Conservation (phyloP, 2,797 vertebrate genomes). For the Allenopithecus nigroviridis region DNA sequence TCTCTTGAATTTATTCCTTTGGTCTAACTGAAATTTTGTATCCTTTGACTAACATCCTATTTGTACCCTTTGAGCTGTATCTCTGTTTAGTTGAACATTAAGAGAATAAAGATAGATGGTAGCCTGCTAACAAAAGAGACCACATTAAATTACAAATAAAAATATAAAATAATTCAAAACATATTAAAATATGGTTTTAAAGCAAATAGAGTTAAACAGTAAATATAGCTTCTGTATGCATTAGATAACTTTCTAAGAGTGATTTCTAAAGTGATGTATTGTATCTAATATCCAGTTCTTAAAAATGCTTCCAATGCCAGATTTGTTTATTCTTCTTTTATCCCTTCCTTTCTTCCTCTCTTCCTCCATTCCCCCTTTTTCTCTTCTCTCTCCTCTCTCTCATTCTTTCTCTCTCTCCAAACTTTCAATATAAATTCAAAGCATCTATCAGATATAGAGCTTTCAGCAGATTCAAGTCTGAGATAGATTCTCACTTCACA, state of each 20-base stretch:
- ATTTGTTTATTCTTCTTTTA: background rate
- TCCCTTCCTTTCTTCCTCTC: background rate
- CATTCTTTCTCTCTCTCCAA: background rate
- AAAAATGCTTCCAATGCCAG: background rate
- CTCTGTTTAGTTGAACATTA: background rate
- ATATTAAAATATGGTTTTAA: background rate
- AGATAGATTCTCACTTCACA: conserved; percentile 42
- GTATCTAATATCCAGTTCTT: background rate
- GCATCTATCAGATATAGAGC: conserved; percentile 15
- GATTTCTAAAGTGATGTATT: conserved; percentile 2
- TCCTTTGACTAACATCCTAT: background rate
- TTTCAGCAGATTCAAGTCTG: background rate
- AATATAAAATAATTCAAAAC: background rate
- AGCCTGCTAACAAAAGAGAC: background rate
- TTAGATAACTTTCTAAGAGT: background rate
- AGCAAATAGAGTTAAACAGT: background rate
- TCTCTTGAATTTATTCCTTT: background rate
- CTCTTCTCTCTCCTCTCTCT: background rate
- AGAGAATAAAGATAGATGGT: background rate
- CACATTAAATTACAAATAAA: background rate
- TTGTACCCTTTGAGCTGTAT: background rate
- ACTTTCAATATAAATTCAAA: conserved; percentile 60
- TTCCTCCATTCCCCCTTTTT: background rate
- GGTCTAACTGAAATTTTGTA: background rate
- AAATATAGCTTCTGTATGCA: background rate